A percentile compares a stretch with the other conserved stretches of the same genome.
Evolutionary conservation across 2,113 vertebrate species (phyloP).

Genomic region (Xyliphius kryptos): DNA sequence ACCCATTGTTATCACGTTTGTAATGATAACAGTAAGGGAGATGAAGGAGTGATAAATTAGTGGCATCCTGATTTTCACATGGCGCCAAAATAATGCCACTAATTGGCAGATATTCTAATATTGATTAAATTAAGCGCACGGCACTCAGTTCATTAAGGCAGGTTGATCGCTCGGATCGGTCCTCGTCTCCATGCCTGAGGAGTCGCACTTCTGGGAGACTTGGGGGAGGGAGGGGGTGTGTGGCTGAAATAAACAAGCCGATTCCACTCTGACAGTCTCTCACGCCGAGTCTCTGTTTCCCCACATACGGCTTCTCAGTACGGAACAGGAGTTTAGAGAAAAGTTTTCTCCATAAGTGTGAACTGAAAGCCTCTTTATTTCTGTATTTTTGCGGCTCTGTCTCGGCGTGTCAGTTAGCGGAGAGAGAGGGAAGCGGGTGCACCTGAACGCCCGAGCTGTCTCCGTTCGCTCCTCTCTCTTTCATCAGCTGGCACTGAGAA

Average conservation of each 20-base stretch:
- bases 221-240: too few species aligned
- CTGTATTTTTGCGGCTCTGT: background rate
- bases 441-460: slow-evolving; percentile 53
- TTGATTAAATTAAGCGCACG: slow-evolving; percentile 65
- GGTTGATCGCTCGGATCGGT: slow-evolving; percentile 53
- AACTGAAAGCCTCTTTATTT: background rate
- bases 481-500: slow-evolving; percentile 57
- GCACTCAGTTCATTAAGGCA: slow-evolving; percentile 60
- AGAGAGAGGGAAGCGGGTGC: slow-evolving; percentile 50
- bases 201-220: slow-evolving; percentile 64
- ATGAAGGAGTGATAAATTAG: slow-evolving; percentile 61
- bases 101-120: slow-evolving; percentile 73
- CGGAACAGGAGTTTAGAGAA: slow-evolving; percentile 15
- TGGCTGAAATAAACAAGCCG: slow-evolving; percentile 25
- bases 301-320: slow-evolving; percentile 4
- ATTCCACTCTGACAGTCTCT: slow-evolving; percentile 24
- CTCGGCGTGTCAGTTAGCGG: slow-evolving; percentile 34
- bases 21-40: slow-evolving; percentile 61
- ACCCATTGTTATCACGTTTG: slow-evolving; percentile 70
- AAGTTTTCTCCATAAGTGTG: slow-evolving; percentile 16
- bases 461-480: slow-evolving; percentile 53
- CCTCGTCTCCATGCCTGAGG: slow-evolving; percentile 46
- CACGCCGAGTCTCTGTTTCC: background rate
- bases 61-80: slow-evolving; percentile 57
- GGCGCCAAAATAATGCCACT: slow-evolving; percentile 64